These are phyloP conservation scores for Peromyscus maniculatus DNA, from an alignment of 2,113 vertebrate species.

Conservation along the genomic window DNA sequence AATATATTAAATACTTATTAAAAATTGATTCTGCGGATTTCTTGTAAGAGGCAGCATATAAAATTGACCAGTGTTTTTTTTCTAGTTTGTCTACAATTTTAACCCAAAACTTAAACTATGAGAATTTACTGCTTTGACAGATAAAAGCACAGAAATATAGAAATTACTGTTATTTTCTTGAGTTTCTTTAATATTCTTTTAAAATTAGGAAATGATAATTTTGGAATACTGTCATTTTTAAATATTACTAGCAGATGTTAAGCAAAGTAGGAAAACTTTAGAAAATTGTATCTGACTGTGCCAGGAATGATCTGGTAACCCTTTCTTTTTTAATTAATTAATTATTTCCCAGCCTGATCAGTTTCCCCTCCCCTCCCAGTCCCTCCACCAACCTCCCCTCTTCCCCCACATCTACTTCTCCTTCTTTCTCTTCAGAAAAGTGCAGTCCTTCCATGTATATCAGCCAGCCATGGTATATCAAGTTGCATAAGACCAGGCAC, in stretches of 20 bases:
- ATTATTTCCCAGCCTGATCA: not conserved
- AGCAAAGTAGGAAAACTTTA: not conserved
- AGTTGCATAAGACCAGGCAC: not conserved
- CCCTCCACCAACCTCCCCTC: not conserved
- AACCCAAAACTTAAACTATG: not conserved
- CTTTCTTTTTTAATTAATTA: not conserved
- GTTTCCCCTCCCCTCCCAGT: not conserved
- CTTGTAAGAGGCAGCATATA: not conserved
- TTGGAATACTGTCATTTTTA: not conserved
- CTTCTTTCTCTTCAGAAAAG: not conserved
- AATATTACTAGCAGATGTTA: not conserved
- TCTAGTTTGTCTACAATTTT: slow-evolving; percentile 34
- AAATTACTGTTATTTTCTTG: not conserved
- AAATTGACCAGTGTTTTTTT: not conserved
- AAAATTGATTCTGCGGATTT: not conserved
- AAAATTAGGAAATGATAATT: not conserved
- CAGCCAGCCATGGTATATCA: not conserved
- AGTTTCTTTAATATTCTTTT: not conserved
- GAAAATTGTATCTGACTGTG: not conserved
- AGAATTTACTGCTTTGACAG: not conserved
- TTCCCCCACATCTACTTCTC: not conserved
- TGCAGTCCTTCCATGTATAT: not conserved
- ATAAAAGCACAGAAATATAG: not conserved
- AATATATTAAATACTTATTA: not conserved
- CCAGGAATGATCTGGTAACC: not conserved